Evolutionary conservation across 2,888 invertebrate species (phyloP).

Genomic region (Eurois occulta): DNA sequence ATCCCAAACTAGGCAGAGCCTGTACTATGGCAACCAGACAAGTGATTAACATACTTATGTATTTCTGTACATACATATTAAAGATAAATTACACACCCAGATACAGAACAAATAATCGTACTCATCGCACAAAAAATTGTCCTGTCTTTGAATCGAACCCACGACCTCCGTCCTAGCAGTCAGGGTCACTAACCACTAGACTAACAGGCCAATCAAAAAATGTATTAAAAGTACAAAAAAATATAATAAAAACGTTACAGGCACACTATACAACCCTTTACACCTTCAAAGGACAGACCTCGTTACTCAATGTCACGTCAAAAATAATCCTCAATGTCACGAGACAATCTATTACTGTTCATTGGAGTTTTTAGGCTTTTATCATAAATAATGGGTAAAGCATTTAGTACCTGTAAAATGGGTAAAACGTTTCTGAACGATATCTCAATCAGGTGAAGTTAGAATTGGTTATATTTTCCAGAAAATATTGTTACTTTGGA

Average conservation of each 20-base stretch:
- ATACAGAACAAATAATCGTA: too few species aligned
- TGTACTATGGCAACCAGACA: too few species aligned
- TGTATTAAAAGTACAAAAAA: neutral
- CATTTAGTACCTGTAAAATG: conserved; percentile 1
- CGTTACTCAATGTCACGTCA: conserved; percentile 41
- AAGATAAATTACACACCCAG: too few species aligned
- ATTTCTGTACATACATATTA: too few species aligned
- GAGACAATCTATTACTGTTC: conserved; percentile 40
- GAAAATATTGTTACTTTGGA: neutral
- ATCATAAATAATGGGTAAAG: conserved; percentile 27
- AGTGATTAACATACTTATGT: too few species aligned
- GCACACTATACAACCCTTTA: neutral
- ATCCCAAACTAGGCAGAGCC: too few species aligned
- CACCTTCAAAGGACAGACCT: conserved; percentile 20
- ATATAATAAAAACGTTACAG: neutral
- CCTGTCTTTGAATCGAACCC: too few species aligned
- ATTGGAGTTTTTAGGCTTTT: conserved; percentile 31
- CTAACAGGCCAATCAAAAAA: too few species aligned
- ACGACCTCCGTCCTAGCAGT: too few species aligned
- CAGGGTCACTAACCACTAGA: too few species aligned
- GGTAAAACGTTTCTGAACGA: neutral
- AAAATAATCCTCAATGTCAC: conserved; percentile 51
- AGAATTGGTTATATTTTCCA: neutral
- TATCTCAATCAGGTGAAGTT: neutral
- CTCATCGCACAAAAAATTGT: too few species aligned